A percentile compares a stretch with the other conserved stretches of the same genome.
Evolutionary conservation across 2,888 invertebrate genomes (phyloP).

Genomic region (Drosophila eohydei): DNA sequence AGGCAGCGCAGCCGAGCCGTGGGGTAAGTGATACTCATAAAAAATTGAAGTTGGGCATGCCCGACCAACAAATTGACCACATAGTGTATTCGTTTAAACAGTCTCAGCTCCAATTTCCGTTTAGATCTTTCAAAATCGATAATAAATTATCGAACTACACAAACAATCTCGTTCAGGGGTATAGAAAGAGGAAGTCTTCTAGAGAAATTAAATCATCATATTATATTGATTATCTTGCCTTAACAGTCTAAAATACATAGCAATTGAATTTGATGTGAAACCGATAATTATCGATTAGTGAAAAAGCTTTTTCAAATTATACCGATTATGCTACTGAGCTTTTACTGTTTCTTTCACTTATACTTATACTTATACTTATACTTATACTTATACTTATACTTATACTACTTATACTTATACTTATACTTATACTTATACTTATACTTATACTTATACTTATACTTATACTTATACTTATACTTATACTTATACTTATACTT

Average conservation of each 20-base stretch:
- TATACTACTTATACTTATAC: constrained; percentile 1
- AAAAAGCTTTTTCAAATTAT: too few relatives aligned
- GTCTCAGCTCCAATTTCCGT: too few relatives aligned
- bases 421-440: constrained; percentile 5
- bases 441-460: constrained; percentile 6
- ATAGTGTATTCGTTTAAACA: background rate
- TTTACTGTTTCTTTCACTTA: too few relatives aligned
- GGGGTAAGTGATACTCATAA: constrained; percentile 50
- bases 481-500: constrained; percentile 2
- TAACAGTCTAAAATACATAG: background rate
- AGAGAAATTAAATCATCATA: background rate
- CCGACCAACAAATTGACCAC: background rate
- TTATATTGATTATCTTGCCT: too few relatives aligned
- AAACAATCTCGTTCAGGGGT: background rate
- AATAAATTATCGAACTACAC: background rate
- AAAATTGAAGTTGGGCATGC: background rate
- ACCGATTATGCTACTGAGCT: too few relatives aligned
- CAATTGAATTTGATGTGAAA: background rate
- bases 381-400: background rate
- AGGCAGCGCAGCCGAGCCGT: constrained; percentile 31
- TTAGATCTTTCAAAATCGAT: too few relatives aligned
- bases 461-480: constrained; percentile 6
- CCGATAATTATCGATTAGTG: too few relatives aligned
- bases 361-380: background rate
- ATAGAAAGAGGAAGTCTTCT: too few relatives aligned